These are phyloP conservation scores for Sinosuthora webbiana DNA, from an alignment of 2,113 vertebrate species.

Conservation along the genomic window DNA sequence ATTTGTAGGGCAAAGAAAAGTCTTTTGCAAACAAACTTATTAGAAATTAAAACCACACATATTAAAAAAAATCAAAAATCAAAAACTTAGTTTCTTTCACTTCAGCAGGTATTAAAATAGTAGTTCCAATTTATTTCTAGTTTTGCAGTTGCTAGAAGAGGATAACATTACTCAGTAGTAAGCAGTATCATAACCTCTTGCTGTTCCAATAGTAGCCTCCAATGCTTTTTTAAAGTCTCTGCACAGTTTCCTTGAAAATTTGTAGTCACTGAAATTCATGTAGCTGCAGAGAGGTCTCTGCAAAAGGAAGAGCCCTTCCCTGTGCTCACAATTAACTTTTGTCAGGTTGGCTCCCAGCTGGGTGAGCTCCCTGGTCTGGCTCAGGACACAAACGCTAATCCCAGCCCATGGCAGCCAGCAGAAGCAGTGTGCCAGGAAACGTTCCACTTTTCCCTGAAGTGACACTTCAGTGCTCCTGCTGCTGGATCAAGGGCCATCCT, in stretches of 20 bases:
- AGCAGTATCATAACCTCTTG: background rate
- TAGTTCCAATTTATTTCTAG: background rate
- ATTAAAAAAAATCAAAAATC: background rate
- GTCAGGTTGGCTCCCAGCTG: background rate
- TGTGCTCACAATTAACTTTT: background rate
- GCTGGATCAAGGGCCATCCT: background rate
- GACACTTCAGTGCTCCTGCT: background rate
- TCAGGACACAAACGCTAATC: background rate
- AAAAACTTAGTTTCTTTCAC: background rate
- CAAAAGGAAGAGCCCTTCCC: background rate
- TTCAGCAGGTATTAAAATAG: background rate
- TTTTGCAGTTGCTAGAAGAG: background rate
- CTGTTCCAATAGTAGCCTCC: background rate
- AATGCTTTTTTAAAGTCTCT: background rate
- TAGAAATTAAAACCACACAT: background rate
- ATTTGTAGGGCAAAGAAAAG: background rate
- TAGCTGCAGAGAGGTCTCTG: background rate
- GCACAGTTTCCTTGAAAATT: background rate
- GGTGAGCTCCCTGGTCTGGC: background rate
- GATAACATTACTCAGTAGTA: background rate
- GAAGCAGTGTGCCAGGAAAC: background rate
- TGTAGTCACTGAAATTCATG: background rate
- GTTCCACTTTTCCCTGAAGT: background rate
- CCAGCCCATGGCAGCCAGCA: background rate
- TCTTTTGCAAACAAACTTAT: background rate